Conservation (phyloP, 2,797 vertebrate species). For the Rhodeus uyekii region DNA sequence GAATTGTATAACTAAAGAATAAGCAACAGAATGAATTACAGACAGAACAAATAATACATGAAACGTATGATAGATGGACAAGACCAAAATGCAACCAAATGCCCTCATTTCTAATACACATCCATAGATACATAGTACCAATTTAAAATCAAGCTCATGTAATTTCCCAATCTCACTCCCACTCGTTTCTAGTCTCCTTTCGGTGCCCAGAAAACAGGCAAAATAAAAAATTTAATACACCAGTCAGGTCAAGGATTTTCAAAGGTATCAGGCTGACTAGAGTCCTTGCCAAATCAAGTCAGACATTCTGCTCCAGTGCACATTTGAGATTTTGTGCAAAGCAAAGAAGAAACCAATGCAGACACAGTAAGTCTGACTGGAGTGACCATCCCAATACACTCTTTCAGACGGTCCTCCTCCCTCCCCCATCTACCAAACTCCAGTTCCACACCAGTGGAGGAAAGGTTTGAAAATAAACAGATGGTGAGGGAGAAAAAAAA, state of each 20-base stretch:
- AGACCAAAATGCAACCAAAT: neutral
- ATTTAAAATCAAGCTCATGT: neutral
- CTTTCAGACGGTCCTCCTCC: conserved; percentile 1
- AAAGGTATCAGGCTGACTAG: neutral
- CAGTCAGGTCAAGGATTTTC: neutral
- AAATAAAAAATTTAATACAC: conserved; percentile 1
- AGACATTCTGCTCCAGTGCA: conserved; percentile 8
- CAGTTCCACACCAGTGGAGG: conserved; percentile 48
- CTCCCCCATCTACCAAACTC: conserved; percentile 12
- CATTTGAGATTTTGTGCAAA: conserved; percentile 16
- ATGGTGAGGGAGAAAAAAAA: conserved; percentile 30
- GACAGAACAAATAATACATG: neutral
- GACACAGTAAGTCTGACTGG: conserved; percentile 1
- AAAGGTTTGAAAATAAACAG: conserved; percentile 51
- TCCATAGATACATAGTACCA: neutral
- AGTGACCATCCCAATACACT: conserved; percentile 36
- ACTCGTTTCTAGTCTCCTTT: neutral
- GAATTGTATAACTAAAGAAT: neutral
- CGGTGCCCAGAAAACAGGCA: neutral
- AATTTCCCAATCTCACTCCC: neutral
- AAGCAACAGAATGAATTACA: neutral
- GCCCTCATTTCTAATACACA: neutral
- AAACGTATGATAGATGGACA: neutral
- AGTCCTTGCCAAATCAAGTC: conserved; percentile 9
- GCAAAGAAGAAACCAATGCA: neutral